phyloP scores from a whole-genome alignment of 2,888 invertebrate genomes.

The Heliconius aoede region DNA sequence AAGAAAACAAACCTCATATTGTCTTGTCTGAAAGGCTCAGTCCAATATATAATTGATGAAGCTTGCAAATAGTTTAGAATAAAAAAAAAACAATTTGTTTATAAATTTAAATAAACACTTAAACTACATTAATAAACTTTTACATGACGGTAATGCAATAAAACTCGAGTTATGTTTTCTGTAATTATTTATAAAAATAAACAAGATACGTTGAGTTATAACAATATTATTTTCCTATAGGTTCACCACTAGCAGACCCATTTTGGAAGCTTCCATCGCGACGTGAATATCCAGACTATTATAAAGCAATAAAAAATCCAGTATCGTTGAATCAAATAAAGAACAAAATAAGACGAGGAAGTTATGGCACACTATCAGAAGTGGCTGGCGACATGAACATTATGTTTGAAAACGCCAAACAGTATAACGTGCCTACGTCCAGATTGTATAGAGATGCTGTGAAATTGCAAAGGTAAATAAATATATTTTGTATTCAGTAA shows the following conservation, averaged over 20 bases:
- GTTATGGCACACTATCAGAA: constrained; percentile 93
- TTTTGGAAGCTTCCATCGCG: constrained; percentile 96
- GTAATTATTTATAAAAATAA: too few species aligned
- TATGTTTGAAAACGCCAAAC: constrained; percentile 98
- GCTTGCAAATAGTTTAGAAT: too few species aligned
- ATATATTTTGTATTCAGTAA: not conserved
- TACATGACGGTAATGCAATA: too few species aligned
- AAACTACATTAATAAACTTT: too few species aligned
- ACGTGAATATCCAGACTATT: constrained; percentile 97
- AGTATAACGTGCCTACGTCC: constrained; percentile 92
- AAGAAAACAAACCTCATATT: too few species aligned
- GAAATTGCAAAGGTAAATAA: constrained; percentile 87
- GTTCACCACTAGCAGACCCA: constrained; percentile 94
- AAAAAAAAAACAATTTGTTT: too few species aligned
- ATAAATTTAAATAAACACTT: too few species aligned
- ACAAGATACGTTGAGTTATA: not conserved
- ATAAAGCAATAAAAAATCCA: constrained; percentile 97
- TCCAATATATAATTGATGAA: too few species aligned
- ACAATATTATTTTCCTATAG: constrained; percentile 65
- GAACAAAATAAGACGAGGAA: constrained; percentile 91
- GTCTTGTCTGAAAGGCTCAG: too few species aligned
- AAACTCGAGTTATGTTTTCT: too few species aligned
- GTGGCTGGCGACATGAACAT: constrained; percentile 97
- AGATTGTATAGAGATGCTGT: constrained; percentile 92
- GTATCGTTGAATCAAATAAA: constrained; percentile 96